Conservation (phyloP, 2,113 vertebrate genomes). For the Zingel zingel region DNA sequence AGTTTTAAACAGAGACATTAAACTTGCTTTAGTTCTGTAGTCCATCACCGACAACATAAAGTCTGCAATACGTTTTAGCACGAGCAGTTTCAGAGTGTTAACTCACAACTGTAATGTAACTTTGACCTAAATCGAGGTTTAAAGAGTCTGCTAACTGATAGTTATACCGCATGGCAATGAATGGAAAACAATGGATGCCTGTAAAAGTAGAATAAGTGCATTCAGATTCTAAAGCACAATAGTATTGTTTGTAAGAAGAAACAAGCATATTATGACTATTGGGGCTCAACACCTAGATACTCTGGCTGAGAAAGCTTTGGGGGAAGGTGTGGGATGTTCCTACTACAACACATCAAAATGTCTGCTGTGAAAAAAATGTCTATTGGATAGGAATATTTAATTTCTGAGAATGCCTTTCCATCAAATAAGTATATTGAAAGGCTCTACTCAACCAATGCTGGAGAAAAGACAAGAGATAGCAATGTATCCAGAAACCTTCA, state of each 20-base stretch:
- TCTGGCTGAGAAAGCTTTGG: not conserved
- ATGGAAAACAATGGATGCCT: not conserved
- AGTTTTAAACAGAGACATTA: not conserved
- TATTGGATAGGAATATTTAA: conserved; percentile 1
- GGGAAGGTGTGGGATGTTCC: not conserved
- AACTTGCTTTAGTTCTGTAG: not conserved
- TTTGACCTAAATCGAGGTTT: not conserved
- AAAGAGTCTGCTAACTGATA: not conserved
- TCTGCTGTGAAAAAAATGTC: not conserved
- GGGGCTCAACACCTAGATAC: not conserved
- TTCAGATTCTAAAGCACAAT: not conserved
- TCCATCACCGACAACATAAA: not conserved
- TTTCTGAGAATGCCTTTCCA: not conserved
- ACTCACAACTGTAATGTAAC: not conserved
- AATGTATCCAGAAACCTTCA: conserved; percentile 9
- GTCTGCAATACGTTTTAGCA: not conserved
- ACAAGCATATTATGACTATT: not conserved
- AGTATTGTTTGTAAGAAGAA: not conserved
- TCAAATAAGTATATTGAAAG: not conserved
- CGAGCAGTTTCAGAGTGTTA: not conserved
- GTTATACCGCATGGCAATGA: not conserved
- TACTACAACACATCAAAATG: not conserved
- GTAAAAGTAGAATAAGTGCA: not conserved
- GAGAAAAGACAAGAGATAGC: not conserved
- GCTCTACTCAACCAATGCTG: not conserved